Base-by-base conservation (phyloP, 2,888 invertebrate species). In the Pegoplata infirma region DNA sequence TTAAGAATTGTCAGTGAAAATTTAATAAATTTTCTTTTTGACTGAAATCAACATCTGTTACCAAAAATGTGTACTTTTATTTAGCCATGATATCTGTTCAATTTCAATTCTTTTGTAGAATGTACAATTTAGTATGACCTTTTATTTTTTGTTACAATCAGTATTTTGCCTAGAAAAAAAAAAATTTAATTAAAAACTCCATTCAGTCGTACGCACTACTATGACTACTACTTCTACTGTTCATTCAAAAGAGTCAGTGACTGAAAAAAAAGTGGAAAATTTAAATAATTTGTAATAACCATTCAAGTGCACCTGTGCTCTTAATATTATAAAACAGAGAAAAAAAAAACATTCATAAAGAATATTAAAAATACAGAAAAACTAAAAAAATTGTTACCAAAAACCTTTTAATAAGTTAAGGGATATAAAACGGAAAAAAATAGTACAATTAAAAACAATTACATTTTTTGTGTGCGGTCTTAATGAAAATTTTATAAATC, bases 221-320 rank as follows among this genome's bases (percentile, higher is more conserved):
- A 61, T 55, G 46, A 49, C 58, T 66, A 16, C 19, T 12, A 63
- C 40, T 32, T n/a, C n/a, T n/a, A n/a, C n/a, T 53, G 59, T 7
- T 17, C 46, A 68, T 56, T 36, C 58, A 58, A n/a, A n/a, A n/a
- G 28, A 46, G 8, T 16, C 40, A 59, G 55, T 68, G 63, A 58
- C 56, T 36, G 55, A 32, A 68, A 71, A 72, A 59, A 40, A 23
- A 75, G 71, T 40, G 47, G 19, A 47, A 56, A 71, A 71, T 67
- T 74, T 78, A 67, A 61, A 75, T 75, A 67, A 71, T 75, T 67
- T 47, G 59, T 75, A 79, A 75, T 61, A 79, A 63, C 46, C 75
- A 23, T 75, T 79, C 79, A 79, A 75, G 63, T 71, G 75, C 79
- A 79, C 79, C 79, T 79, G 79, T 75, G 79, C 56, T 71, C 56